A percentile compares a stretch with the other conserved stretches of the same genome.
These are phyloP conservation scores for Caligus rogercresseyi DNA, from an alignment of 1,140 invertebrate genomes.

Conservation along the genomic window DNA sequence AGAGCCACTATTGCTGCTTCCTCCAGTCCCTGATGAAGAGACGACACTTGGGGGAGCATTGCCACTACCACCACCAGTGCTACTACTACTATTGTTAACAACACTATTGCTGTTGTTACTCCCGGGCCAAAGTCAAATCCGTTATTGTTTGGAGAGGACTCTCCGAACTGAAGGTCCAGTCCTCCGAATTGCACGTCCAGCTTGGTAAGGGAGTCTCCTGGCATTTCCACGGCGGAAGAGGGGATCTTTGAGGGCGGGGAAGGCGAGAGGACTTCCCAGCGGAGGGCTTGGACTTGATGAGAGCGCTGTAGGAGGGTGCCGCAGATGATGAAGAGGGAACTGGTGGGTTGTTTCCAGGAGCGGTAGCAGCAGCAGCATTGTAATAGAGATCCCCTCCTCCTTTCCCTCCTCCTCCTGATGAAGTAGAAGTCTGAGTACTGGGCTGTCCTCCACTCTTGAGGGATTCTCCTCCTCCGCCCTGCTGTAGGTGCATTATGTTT, in stretches of 20 bases:
- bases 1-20: no score
- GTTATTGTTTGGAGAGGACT: background rate
- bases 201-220: conserved; percentile 53
- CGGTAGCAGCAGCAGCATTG: background rate
- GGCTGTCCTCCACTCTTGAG: conserved; percentile 16
- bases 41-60: background rate
- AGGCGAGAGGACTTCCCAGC: background rate
- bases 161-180: conserved; percentile 43
- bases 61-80: background rate
- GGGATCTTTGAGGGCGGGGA: conserved; percentile 45
- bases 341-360: background rate
- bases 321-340: background rate
- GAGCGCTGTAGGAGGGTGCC: background rate
- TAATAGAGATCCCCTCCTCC: background rate
- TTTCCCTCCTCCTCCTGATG: background rate
- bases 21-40: background rate
- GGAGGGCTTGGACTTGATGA: background rate
- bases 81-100: background rate
- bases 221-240: conserved; percentile 84
- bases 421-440: no score
- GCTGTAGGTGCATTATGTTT: conserved; percentile 1
- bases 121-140: background rate
- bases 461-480: background rate
- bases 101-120: no score
- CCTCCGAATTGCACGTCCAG: conserved; percentile 87